A percentile compares a stretch with the other conserved stretches of the same genome.
Evolutionary conservation across 2,888 invertebrate genomes (phyloP).

Genomic region (Morpho achilles): DNA sequence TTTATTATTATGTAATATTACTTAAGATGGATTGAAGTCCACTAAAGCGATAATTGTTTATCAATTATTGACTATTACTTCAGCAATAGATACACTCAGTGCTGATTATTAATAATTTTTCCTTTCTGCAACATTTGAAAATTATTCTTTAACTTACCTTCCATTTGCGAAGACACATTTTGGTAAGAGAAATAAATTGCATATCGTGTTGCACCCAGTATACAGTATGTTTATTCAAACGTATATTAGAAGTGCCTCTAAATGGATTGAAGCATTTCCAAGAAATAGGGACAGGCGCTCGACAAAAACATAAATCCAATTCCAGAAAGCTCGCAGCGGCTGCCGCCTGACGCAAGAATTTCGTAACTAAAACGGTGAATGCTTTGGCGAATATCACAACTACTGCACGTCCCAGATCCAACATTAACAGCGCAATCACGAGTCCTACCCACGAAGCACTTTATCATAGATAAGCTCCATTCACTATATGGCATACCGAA

Average conservation of each 20-base stretch:
- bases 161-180: no score
- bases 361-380: constrained; percentile 57
- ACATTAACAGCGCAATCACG: constrained; percentile 65
- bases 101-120: no score
- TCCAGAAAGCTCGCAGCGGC: constrained; percentile 28
- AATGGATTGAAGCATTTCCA: constrained; percentile 4
- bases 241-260: background rate
- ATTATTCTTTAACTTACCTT: no score
- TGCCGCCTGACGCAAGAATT: constrained; percentile 46
- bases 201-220: no score
- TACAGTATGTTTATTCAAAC: no score
- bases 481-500: constrained; percentile 32
- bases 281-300: constrained; percentile 6
- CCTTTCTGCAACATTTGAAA: no score
- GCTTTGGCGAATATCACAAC: constrained; percentile 50
- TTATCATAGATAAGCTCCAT: constrained; percentile 52
- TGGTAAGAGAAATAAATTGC: no score
- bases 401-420: constrained; percentile 48
- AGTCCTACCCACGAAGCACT: constrained; percentile 60
- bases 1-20: no score
- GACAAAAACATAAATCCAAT: constrained; percentile 32
- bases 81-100: no score
- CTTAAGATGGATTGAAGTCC: no score
- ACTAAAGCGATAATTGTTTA: no score
- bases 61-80: no score